Evolutionary conservation across 2,797 vertebrate genomes (phyloP), one percentile per base, ranked within the genome.

Genomic region (Tolypeutes matacus): DNA sequence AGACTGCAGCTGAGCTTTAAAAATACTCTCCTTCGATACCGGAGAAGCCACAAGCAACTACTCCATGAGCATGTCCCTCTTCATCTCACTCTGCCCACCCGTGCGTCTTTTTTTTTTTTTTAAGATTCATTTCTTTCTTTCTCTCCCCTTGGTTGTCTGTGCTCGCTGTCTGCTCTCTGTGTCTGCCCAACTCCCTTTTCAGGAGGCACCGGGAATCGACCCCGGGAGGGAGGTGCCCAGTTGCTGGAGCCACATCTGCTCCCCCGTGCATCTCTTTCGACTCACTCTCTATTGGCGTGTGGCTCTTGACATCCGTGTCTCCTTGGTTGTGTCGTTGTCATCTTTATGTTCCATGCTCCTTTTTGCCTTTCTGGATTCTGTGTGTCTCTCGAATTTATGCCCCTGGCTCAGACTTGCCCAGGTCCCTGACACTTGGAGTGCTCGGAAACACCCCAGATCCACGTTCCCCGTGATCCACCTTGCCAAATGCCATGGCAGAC

Each of bases 41-140:
- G 11, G 80, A 84, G 86, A 65, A 92, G 80, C 84, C 72, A 4
- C 72, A 11, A 15, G 81, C 36, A 15, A 3, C 46, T 21, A 7
- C 27, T 36, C 10, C 5, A 2, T 2, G 5, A 7, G 65, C 39
- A 62, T 67, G 39, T 69, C 70, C 72, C 49, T n/a, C 2, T 39
- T 1, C 20, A 12, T 60, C 65, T 27, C 20, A 0, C 70, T n/a
- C 18, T 18, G 25, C 21, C 9, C 25, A 7, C 8, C 0, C 0
- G 21, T 4, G 64, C 7, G 2, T 20, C 64, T 13, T 39, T n/a
- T 81, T 7, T 25, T 31, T 34, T 51, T 5, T n/a, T n/a, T n/a
- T n/a, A n/a, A n/a, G n/a, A n/a, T n/a, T n/a, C n/a, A n/a, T n/a
- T n/a, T n/a, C n/a, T n/a, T n/a, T n/a, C n/a, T n/a, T n/a, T n/a